Conservation (phyloP, 1,140 invertebrate genomes). For the Caerostris darwini region DNA sequence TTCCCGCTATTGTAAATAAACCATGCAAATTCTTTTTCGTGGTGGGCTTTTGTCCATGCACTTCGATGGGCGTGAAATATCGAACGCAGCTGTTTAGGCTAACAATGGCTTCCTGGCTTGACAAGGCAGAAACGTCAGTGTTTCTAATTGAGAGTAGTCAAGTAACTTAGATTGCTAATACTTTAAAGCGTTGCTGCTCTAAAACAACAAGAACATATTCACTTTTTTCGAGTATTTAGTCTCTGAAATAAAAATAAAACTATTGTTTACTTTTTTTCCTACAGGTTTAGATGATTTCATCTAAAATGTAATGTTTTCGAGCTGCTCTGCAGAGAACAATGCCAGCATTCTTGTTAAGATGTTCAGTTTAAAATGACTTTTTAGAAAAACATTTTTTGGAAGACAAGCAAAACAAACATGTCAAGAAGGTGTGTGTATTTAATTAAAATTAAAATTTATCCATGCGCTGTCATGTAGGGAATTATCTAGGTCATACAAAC, state of each 20-base stretch:
- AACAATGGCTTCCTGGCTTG: conserved; percentile 38
- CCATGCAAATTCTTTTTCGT: conserved; percentile 62
- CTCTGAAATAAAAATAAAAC: background rate
- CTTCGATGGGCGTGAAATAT: conserved; percentile 58
- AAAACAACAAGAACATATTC: conserved; percentile 13
- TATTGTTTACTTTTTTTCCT: background rate
- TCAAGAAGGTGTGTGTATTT: no score
- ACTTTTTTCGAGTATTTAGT: background rate
- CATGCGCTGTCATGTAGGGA: no score
- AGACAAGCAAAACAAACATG: no score
- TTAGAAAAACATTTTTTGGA: background rate
- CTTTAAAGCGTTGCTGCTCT: conserved; percentile 19
- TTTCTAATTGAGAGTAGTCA: conserved; percentile 57
- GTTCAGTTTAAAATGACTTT: background rate
- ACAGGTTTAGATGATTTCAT: background rate
- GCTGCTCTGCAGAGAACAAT: background rate
- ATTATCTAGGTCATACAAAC: no score
- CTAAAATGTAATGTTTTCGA: background rate
- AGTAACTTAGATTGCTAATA: conserved; percentile 17
- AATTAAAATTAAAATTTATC: no score
- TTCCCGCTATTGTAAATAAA: conserved; percentile 21
- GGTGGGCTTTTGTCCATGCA: conserved; percentile 22
- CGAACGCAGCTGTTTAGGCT: conserved; percentile 57
- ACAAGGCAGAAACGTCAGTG: conserved; percentile 45
- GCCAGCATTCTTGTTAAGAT: background rate